Evolutionary conservation across 2,888 invertebrate species (phyloP).

Genomic region (Xanthostigma xanthostigma): DNA sequence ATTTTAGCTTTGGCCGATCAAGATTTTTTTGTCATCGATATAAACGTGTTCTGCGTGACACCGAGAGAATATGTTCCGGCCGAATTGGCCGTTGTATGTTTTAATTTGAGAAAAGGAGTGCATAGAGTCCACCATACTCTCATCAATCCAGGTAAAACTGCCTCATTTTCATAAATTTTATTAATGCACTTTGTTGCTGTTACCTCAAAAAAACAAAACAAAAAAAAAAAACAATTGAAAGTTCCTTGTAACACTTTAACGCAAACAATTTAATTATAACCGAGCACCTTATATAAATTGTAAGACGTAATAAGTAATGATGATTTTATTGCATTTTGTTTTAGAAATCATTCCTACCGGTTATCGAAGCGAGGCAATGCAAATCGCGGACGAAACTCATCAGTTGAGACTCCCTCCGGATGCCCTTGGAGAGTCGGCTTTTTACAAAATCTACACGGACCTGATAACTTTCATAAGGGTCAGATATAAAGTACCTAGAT

Average conservation of each 20-base stretch:
- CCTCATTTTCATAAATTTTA: too few species aligned
- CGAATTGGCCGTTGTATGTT: slow-evolving; percentile 34
- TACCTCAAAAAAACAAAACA: too few species aligned
- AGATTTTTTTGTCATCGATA: slow-evolving; percentile 24
- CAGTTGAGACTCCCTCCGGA: slow-evolving; percentile 28
- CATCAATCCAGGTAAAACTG: slow-evolving; percentile 26
- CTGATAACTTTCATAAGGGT: slow-evolving; percentile 27
- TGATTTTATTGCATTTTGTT: slow-evolving; percentile 12
- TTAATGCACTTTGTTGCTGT: too few species aligned
- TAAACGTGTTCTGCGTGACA: slow-evolving; percentile 23
- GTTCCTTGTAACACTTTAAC: too few species aligned
- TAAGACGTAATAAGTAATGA: background rate
- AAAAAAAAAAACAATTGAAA: too few species aligned
- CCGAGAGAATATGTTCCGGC: slow-evolving; percentile 29
- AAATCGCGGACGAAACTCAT: slow-evolving; percentile 31
- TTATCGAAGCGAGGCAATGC: slow-evolving; percentile 27
- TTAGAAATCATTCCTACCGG: slow-evolving; percentile 28
- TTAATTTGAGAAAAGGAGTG: slow-evolving; percentile 30
- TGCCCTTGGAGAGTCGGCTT: slow-evolving; percentile 23
- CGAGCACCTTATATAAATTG: too few species aligned
- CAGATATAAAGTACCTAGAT: slow-evolving; percentile 4
- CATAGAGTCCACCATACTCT: slow-evolving; percentile 27
- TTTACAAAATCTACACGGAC: slow-evolving; percentile 24
- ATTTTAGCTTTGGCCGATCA: slow-evolving; percentile 16
- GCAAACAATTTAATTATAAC: too few species aligned